A percentile compares a stretch with the other conserved stretches of the same genome.
Evolutionary conservation across 2,888 invertebrate species (phyloP).

Genomic region (Oligia strigilis): DNA sequence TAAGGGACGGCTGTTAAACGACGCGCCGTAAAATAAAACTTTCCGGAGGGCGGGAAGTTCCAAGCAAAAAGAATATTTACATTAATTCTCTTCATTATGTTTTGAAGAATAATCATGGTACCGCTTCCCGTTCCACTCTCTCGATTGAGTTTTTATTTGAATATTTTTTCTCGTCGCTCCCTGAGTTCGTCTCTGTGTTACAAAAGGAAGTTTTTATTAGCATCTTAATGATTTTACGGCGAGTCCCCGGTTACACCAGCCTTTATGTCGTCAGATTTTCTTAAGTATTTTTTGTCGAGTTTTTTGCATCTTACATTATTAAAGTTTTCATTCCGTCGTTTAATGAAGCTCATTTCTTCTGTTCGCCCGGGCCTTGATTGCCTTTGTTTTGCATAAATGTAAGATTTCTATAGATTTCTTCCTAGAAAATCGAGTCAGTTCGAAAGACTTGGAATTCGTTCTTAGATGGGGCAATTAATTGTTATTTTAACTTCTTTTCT

Average conservation of each 20-base stretch:
- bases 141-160: conserved; percentile 91
- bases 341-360: conserved; percentile 91
- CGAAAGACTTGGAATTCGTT: conserved; percentile 85
- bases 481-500: conserved; percentile 74
- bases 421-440: conserved; percentile 86
- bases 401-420: conserved; percentile 90
- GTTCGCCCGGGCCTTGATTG: conserved; percentile 90
- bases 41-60: conserved; percentile 89
- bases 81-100: conserved; percentile 91
- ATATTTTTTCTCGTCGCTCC: conserved; percentile 86
- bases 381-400: conserved; percentile 91
- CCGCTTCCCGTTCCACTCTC: conserved; percentile 87
- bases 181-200: conserved; percentile 88
- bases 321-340: conserved; percentile 90
- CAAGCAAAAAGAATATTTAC: conserved; percentile 90
- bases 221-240: conserved; percentile 91
- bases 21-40: conserved; percentile 90
- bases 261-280: conserved; percentile 91
- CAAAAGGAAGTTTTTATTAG: conserved; percentile 91
- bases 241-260: conserved; percentile 90
- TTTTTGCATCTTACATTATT: conserved; percentile 91
- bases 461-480: conserved; percentile 83
- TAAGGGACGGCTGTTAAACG: conserved; percentile 90
- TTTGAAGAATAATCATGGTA: conserved; percentile 91
- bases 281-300: conserved; percentile 90